phyloP scores from a whole-genome alignment of 2,113 vertebrate genomes.

The Ammodytes dubius region DNA sequence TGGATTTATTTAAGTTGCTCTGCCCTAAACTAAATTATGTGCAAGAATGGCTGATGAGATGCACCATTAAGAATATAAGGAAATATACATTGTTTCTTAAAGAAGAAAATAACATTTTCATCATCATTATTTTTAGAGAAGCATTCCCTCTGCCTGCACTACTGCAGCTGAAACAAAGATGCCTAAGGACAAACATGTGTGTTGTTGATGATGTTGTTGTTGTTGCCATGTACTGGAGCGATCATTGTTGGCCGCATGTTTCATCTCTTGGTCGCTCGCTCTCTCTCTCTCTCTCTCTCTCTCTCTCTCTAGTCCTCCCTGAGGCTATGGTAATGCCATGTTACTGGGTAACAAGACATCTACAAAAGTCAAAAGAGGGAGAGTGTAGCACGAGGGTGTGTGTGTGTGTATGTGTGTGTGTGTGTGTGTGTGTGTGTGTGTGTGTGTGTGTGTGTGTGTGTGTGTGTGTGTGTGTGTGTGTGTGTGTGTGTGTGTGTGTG shows the following conservation, averaged over 20 bases:
- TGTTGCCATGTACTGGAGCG: constrained; percentile 25
- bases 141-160: constrained; percentile 18
- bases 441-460: constrained; percentile 3
- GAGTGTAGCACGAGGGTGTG: background rate
- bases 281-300: background rate
- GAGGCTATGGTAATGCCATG: constrained; percentile 56
- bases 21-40: background rate
- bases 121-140: constrained; percentile 5
- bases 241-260: constrained; percentile 31
- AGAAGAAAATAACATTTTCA: constrained; percentile 4
- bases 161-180: constrained; percentile 35
- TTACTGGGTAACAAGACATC: constrained; percentile 51
- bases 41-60: background rate
- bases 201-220: constrained; percentile 35
- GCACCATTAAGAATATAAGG: background rate
- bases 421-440: constrained; percentile 13
- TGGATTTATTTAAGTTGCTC: background rate
- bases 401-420: constrained; percentile 20
- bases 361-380: constrained; percentile 51
- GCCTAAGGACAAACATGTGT: constrained; percentile 25
- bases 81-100: constrained; percentile 4
- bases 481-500: constrained; percentile 18
- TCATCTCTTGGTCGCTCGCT: too few relatives aligned
- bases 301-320: constrained; percentile 33
- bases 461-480: background rate